These are phyloP conservation scores for Cephus rjabovi DNA, from an alignment of 2,888 invertebrate genomes.

Conservation along the genomic window DNA sequence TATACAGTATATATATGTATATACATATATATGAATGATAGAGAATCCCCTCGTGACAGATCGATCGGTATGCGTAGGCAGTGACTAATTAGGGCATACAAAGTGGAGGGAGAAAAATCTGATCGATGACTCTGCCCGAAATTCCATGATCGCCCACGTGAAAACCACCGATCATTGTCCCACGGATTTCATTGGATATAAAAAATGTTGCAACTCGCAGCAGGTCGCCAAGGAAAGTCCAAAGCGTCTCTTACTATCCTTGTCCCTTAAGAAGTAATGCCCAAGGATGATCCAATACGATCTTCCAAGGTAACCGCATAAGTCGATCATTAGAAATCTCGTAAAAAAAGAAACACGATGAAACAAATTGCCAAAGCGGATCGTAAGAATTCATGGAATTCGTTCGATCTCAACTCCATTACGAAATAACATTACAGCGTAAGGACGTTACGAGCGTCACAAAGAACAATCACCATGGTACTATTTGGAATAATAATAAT, in stretches of 20 bases:
- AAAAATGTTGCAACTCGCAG: not conserved
- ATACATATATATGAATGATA: not conserved
- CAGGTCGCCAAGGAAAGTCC: not conserved
- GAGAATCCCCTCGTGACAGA: not conserved
- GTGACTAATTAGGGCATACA: constrained; percentile 2
- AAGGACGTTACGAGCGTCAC: not conserved
- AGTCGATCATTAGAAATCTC: not conserved
- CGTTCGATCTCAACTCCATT: not conserved
- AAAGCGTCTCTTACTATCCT: not conserved
- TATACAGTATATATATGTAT: not conserved
- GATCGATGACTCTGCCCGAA: not conserved
- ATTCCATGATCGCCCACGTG: not conserved
- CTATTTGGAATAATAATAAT: not conserved
- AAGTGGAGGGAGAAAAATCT: not conserved
- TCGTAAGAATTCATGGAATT: not conserved
- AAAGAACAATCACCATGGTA: not conserved
- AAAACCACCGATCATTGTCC: not conserved
- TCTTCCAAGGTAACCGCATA: not conserved
- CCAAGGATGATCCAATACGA: not conserved
- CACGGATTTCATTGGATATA: not conserved
- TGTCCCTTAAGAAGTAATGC: not conserved
- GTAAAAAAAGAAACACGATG: not conserved
- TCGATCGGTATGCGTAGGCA: not conserved
- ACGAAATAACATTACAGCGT: not conserved
- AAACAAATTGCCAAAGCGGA: not conserved